Evolutionary conservation across 2,888 invertebrate species (phyloP).

Genomic region (Candidula unifasciata): DNA sequence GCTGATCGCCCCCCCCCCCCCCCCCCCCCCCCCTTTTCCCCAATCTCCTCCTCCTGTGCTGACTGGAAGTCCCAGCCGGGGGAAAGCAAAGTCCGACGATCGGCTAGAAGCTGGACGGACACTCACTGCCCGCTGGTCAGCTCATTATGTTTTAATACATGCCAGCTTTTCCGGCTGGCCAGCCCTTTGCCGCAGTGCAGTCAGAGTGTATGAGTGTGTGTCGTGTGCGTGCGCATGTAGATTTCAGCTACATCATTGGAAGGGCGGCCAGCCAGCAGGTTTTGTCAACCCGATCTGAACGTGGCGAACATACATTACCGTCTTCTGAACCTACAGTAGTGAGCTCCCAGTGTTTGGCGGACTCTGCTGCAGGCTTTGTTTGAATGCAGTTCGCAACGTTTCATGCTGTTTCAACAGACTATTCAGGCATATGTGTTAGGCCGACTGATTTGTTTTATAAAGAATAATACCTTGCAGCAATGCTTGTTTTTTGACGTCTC

Average conservation of each 20-base stretch:
- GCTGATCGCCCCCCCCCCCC: conserved; percentile 33
- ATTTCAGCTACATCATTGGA: background rate
- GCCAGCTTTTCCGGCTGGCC: background rate
- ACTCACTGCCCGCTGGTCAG: background rate
- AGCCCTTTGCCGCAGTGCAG: background rate
- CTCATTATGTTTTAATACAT: background rate
- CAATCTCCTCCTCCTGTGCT: too few species aligned
- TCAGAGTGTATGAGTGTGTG: too few species aligned
- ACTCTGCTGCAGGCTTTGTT: too few species aligned
- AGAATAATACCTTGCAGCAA: too few species aligned
- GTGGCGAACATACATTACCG: background rate
- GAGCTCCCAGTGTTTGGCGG: too few species aligned
- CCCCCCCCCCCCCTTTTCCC: too few species aligned
- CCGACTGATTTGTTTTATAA: too few species aligned
- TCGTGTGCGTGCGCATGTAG: background rate
- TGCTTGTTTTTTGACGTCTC: too few species aligned
- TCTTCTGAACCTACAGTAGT: background rate
- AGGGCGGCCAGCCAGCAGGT: background rate
- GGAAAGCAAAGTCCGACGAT: background rate
- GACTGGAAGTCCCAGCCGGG: background rate
- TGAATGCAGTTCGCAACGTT: too few species aligned
- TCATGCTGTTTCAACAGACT: too few species aligned
- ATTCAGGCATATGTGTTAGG: too few species aligned
- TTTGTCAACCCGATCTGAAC: background rate
- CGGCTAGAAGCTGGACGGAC: too few species aligned